Conservation (phyloP, 2,113 vertebrate genomes). For the Orycteropus afer region DNA sequence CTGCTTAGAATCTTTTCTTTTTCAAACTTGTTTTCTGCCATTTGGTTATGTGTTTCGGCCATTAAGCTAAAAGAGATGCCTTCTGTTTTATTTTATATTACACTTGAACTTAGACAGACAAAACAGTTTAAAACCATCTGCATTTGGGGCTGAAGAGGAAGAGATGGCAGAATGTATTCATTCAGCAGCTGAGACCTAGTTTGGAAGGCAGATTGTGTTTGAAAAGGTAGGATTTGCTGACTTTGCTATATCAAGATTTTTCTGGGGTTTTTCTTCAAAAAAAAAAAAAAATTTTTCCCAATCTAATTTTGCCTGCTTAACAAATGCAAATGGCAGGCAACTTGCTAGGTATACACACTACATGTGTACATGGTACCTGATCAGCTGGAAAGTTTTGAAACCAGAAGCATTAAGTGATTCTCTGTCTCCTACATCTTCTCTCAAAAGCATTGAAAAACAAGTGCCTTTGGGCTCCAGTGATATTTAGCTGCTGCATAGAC, state of each 20-base stretch:
- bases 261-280: not conserved
- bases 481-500: not conserved
- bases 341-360: not conserved
- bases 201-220: not conserved
- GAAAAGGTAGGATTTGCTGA: not conserved
- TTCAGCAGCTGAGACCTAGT: not conserved
- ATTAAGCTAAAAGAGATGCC: not conserved
- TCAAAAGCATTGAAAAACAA: not conserved
- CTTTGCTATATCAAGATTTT: not conserved
- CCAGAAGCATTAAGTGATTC: not conserved
- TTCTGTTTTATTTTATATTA: conserved; percentile 15
- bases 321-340: not conserved
- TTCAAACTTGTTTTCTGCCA: not conserved
- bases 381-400: not conserved
- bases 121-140: not conserved
- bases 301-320: not conserved
- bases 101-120: not conserved
- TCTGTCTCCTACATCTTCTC: not conserved
- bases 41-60: not conserved
- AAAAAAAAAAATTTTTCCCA: not conserved
- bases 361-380: not conserved
- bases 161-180: not conserved
- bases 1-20: not conserved
- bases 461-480: not conserved
- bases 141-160: not conserved